These are phyloP conservation scores for Falco berigora DNA, from an alignment of 2,797 vertebrate species.

Conservation along the genomic window DNA sequence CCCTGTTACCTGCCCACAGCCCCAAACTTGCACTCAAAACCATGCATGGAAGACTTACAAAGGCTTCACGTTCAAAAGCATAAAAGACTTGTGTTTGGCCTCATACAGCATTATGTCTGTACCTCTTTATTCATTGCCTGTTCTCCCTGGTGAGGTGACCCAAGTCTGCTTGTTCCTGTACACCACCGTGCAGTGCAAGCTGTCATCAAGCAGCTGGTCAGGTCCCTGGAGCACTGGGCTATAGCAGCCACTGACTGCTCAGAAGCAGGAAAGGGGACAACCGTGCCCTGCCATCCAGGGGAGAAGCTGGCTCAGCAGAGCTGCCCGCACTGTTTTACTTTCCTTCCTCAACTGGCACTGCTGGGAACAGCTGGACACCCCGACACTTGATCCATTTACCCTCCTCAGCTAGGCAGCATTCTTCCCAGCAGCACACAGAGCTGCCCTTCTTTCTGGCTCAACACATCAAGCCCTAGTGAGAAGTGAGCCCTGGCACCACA, in stretches of 20 bases:
- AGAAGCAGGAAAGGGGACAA: background rate
- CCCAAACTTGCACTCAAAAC: background rate
- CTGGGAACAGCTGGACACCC: no score
- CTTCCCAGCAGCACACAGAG: background rate
- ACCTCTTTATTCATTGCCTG: background rate
- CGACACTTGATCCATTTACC: background rate
- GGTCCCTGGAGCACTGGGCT: background rate
- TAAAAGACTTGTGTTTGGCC: rapidly evolving
- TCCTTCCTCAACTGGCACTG: background rate
- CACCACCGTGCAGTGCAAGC: rapidly evolving
- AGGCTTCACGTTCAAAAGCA: background rate
- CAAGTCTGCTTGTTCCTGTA: rapidly evolving
- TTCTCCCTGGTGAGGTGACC: background rate
- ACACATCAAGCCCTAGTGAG: rapidly evolving
- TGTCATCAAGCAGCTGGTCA: rapidly evolving
- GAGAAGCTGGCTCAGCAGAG: background rate
- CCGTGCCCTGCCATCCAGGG: background rate
- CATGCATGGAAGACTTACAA: rapidly evolving
- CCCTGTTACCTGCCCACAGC: background rate
- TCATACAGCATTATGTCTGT: rapidly evolving
- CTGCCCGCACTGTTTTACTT: background rate
- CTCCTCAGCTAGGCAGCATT: background rate
- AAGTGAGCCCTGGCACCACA: background rate
- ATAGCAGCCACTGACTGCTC: rapidly evolving
- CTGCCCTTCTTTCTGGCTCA: background rate